Base-by-base conservation (phyloP, 2,888 invertebrate genomes). In the Ophion obscuratus region DNA sequence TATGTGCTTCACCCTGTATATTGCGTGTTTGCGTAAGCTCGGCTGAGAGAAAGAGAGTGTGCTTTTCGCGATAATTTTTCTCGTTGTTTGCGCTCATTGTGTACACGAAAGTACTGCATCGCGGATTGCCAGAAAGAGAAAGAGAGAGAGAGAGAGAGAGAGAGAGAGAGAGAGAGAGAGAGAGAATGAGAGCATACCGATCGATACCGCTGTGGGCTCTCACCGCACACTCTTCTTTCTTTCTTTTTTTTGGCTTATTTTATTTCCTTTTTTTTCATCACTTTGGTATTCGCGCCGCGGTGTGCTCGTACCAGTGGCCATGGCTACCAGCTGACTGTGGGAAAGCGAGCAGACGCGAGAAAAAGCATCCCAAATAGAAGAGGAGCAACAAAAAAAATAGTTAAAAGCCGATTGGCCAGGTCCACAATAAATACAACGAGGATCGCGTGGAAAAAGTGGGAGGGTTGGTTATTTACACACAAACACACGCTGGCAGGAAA, bases 401-500 rank as follows among this genome's bases (percentile, higher is more conserved):
- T 79, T 82, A 71, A 83, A 79, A 85, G 71, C 85, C 85, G 76
- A 85, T 85, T 82, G 85, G 36, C 27, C 66, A 73, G 59, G 44
- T 44, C 20, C 57, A 83, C 80, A 85, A 83, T 85, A 83, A 82
- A 85, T 76, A 76, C 71, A 85, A 85, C 47, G 53, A 17, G 61
- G 44, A 66, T 61, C 47, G 59, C 64, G 59, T 66, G 47, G 76
- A 47, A 74, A 47, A 24, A 11, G 24, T 5, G 62, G 31, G 11
- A 36, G 84, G 61, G 84, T 83, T 89, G 86, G 87, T 66, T 76
- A 36, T 57, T 31, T 66, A 57, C 20, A 17, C 31, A 66, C 64
- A 88, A 90, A 62, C 27, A 89, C 87, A 87, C 88, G 86, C 87
- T 70, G 47, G 61, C 57, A 40, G 20, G 10, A 64, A 66, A 14